A percentile compares a stretch with the other conserved stretches of the same genome.
Conservation (phyloP, 2,888 invertebrate species). For the Dryomyza anilis region DNA sequence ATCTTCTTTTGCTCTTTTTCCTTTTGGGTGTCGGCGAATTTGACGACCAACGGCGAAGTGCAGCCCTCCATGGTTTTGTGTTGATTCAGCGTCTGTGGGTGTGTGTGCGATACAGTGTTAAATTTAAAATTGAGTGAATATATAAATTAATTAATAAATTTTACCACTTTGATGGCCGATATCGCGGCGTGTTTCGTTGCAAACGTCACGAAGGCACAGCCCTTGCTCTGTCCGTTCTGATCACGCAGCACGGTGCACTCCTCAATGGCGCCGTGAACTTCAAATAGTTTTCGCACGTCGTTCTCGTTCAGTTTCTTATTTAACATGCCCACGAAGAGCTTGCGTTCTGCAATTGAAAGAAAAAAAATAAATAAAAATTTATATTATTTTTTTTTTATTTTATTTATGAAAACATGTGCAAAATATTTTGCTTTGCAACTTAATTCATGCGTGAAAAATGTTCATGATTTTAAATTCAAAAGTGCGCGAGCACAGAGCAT, state of each 20-base stretch:
- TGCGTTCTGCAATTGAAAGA: slow-evolving; percentile 75
- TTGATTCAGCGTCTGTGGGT: slow-evolving; percentile 81
- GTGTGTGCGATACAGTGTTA: background rate
- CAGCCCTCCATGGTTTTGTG: slow-evolving; percentile 99
- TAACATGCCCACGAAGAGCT: slow-evolving; percentile 98
- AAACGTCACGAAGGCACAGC: slow-evolving; percentile 99
- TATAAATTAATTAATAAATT: background rate
- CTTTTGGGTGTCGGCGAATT: slow-evolving; percentile 99
- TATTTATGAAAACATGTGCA: too few species aligned
- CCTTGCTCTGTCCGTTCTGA: slow-evolving; percentile 93
- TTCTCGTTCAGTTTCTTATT: slow-evolving; percentile 94
- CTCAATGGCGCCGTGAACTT: slow-evolving; percentile 93
- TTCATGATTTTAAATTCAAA: background rate
- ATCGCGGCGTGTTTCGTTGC: slow-evolving; percentile 96
- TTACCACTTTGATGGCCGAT: slow-evolving; percentile 88
- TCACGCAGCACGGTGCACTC: slow-evolving; percentile 98
- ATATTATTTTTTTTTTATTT: too few species aligned
- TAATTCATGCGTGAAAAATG: slow-evolving; percentile 16
- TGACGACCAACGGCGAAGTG: slow-evolving; percentile 96
- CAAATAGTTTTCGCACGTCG: slow-evolving; percentile 91
- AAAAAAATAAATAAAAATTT: background rate
- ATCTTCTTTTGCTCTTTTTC: slow-evolving; percentile 97
- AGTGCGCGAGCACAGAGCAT: too few species aligned
- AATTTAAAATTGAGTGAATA: background rate
- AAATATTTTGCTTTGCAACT: too few species aligned